These are phyloP conservation scores for Phyllotreta striolata DNA, from an alignment of 2,888 invertebrate genomes.

Conservation along the genomic window DNA sequence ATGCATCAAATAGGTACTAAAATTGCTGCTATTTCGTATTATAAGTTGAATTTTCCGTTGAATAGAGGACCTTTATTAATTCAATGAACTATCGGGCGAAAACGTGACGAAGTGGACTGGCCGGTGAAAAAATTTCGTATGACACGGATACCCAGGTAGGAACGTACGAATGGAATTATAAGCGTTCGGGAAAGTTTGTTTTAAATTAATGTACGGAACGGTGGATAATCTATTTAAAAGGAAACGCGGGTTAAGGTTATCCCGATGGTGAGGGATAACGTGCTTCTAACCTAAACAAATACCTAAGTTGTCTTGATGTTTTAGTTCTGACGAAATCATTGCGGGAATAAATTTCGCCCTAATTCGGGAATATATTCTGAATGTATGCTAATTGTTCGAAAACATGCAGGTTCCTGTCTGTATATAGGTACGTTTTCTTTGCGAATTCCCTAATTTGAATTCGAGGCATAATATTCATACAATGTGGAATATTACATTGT, in stretches of 20 bases:
- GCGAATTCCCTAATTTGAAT: neutral
- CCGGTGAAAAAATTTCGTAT: neutral
- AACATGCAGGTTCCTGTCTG: neutral
- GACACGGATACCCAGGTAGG: constrained; percentile 12
- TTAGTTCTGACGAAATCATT: constrained; percentile 21
- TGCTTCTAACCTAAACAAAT: constrained; percentile 27
- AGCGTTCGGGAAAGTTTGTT: constrained; percentile 28
- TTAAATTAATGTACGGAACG: constrained; percentile 33
- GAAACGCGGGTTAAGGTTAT: constrained; percentile 33
- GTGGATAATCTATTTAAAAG: constrained; percentile 31
- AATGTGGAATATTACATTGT: no score
- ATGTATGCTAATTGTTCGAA: constrained; percentile 9
- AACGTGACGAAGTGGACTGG: no score
- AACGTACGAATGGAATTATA: constrained; percentile 21
- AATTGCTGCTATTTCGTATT: no score
- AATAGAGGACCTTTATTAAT: no score
- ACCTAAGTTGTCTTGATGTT: constrained; percentile 29
- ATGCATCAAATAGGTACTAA: no score
- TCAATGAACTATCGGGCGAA: no score
- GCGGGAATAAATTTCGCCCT: constrained; percentile 17
- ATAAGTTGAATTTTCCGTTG: no score
- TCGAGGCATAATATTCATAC: no score
- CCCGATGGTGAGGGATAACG: constrained; percentile 3
- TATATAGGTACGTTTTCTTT: no score
- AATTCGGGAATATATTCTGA: constrained; percentile 11